phyloP scores from a whole-genome alignment of 2,888 invertebrate genomes.

The Andricus curvator region DNA sequence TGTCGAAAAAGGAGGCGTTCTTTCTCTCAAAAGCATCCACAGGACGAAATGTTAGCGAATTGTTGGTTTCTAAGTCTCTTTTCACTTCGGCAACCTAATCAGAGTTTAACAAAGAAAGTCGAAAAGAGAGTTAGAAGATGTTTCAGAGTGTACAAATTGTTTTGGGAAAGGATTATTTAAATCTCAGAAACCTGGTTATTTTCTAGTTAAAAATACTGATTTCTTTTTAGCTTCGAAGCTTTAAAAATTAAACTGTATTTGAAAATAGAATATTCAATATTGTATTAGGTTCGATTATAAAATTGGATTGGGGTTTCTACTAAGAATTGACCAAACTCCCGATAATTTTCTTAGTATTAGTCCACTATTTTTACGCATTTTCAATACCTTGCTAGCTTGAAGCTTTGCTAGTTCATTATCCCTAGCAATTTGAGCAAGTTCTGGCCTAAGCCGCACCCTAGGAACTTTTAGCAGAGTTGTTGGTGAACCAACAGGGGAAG shows the following conservation, averaged over 20 bases:
- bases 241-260: too few relatives aligned
- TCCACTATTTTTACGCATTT: background rate
- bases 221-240: background rate
- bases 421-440: slow-evolving; percentile 73
- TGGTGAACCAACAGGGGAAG: slow-evolving; percentile 55
- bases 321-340: too few relatives aligned
- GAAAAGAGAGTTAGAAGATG: background rate
- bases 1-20: slow-evolving; percentile 90
- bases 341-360: too few relatives aligned
- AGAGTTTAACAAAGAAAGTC: background rate
- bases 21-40: slow-evolving; percentile 80
- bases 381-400: slow-evolving; percentile 16
- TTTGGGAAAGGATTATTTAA: background rate
- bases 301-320: too few relatives aligned
- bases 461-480: slow-evolving; percentile 71
- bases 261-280: too few relatives aligned
- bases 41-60: slow-evolving; percentile 24
- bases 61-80: slow-evolving; percentile 60
- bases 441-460: slow-evolving; percentile 72
- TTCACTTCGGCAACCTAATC: slow-evolving; percentile 56
- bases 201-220: background rate
- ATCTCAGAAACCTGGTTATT: background rate
- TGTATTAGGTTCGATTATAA: too few relatives aligned
- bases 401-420: slow-evolving; percentile 71
- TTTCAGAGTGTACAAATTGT: background rate